A percentile compares a stretch with the other conserved stretches of the same genome.
These are phyloP conservation scores for Leistus spinibarbis DNA, from an alignment of 2,888 invertebrate species.

Conservation along the genomic window DNA sequence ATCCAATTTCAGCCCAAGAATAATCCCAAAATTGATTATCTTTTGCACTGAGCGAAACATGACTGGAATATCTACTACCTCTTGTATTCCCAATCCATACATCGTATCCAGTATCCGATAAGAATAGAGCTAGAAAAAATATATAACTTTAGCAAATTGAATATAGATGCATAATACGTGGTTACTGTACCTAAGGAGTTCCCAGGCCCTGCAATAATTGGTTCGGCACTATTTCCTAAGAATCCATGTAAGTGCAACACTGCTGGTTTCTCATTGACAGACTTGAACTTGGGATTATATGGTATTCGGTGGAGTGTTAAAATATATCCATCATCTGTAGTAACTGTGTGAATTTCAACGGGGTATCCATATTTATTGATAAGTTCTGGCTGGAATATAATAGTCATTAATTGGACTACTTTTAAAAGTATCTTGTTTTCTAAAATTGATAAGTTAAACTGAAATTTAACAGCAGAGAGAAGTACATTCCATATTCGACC, in stretches of 20 bases:
- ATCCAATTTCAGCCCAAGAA: constrained; percentile 81
- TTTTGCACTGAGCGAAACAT: constrained; percentile 51
- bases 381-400: constrained; percentile 53
- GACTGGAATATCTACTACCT: constrained; percentile 64
- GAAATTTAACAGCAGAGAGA: too few relatives aligned
- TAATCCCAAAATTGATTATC: constrained; percentile 53
- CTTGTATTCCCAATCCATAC: constrained; percentile 66
- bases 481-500: too few relatives aligned
- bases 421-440: too few relatives aligned
- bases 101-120: constrained; percentile 58
- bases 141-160: too few relatives aligned
- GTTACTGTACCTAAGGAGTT: constrained; percentile 55
- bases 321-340: constrained; percentile 64
- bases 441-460: too few relatives aligned
- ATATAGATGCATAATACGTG: too few relatives aligned
- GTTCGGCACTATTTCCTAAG: constrained; percentile 60
- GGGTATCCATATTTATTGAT: constrained; percentile 57
- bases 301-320: constrained; percentile 64
- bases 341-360: constrained; percentile 54
- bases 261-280: constrained; percentile 47
- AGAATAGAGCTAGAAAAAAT: constrained; percentile 46
- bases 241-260: constrained; percentile 62
- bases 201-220: constrained; percentile 60
- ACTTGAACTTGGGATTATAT: constrained; percentile 49
- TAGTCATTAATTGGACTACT: too few relatives aligned